Percentiles rank a stretch among this genome's conserved stretches.
phyloP scores from a whole-genome alignment of 2,113 vertebrate genomes.

The Rhombomys opimus region DNA sequence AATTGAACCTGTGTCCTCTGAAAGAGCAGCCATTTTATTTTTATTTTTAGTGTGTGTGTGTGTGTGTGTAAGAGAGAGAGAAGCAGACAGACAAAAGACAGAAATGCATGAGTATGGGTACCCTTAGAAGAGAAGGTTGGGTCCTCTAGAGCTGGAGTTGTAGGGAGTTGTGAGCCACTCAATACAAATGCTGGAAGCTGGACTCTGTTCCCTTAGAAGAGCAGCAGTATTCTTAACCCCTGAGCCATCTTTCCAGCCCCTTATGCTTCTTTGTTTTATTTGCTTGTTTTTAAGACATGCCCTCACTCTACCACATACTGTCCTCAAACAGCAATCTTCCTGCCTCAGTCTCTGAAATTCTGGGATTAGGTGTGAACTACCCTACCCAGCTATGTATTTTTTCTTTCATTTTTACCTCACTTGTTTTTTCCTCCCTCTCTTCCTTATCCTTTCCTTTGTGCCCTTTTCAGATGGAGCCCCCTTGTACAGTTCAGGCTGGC shows the following conservation, averaged over 20 bases:
- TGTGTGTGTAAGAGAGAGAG: not conserved
- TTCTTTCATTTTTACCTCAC: not conserved
- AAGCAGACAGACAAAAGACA: not conserved
- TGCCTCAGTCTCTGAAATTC: not conserved
- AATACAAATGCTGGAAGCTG: not conserved
- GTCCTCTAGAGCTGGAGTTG: not conserved
- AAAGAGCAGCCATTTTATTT: not conserved
- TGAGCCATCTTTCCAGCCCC: not conserved
- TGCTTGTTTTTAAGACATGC: not conserved
- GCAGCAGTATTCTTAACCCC: not conserved
- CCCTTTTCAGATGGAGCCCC: not conserved
- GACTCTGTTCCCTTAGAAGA: not conserved
- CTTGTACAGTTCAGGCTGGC: not conserved
- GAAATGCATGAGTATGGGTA: not conserved
- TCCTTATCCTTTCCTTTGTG: not conserved
- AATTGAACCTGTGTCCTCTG: not conserved
- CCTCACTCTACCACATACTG: not conserved
- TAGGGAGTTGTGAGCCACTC: not conserved
- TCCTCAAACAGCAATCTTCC: not conserved
- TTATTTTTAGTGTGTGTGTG: not conserved
- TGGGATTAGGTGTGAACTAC: not conserved
- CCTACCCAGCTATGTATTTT: not conserved
- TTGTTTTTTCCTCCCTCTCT: not conserved
- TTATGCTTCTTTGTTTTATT: not conserved
- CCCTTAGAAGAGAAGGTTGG: not conserved